Base-by-base conservation (phyloP, 2,888 invertebrate species). In the Peribatodes rhomboidaria region DNA sequence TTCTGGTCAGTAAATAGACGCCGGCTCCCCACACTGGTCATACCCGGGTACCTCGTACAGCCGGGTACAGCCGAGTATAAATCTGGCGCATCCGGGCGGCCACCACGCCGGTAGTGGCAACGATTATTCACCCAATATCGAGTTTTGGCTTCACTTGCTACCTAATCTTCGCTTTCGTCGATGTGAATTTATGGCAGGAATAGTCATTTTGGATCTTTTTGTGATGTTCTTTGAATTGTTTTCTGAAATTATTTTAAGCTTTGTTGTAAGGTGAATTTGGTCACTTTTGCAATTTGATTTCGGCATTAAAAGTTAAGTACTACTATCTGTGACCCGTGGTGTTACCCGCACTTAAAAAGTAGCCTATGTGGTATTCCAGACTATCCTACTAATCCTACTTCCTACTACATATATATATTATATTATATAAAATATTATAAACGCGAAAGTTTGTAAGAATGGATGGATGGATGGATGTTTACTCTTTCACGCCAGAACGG, bases 81-180 rank as follows among this genome's bases (percentile, higher is more conserved):
- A 92, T 92, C 93, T 90, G 87, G 85, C 85, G 79, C 87, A 88
- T 92, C 93, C 92, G 92, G 90, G 81, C 83, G 85, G 81, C 85
- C 82, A 88, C 89, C 90, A 87, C 89, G 85, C 92, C 93, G 93
- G 93, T 91, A 92, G 92, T 90, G 88, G 86, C 86, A 85, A 90
- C 93, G 88, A 92, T 93, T 92, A 93, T 92, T 93, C 92, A 93
- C 87, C 90, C 90, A 92, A 92, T 92, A 93, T 93, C 93, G 92
- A 92, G 91, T 92, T 92, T 91, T 91, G 90, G 91, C 91, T 90
- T 89, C 88, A 92, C 89, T 91, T 86, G 88, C 89, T 88, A 84
- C 82, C 89, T 90, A 91, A 91, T 92, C 92, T 92, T 92, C 84
- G 88, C 86, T 88, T 88, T 88, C 87, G 85, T 83, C 86, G 86